phyloP scores from a whole-genome alignment of 2,797 vertebrate genomes.

The Thripadectes ignobilis region DNA sequence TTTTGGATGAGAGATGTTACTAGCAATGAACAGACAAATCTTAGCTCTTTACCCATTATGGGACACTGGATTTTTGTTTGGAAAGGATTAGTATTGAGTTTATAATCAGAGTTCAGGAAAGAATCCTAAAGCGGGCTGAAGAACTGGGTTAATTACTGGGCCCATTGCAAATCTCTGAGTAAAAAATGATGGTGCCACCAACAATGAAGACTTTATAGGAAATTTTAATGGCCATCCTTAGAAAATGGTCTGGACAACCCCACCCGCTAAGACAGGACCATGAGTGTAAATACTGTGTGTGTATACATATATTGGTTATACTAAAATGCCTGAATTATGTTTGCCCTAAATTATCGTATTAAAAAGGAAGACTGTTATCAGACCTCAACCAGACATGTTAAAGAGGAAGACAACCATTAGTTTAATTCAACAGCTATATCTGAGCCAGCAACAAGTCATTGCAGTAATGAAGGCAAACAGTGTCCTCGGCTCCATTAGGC shows the following conservation, averaged over 20 bases:
- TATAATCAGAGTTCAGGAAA: not conserved
- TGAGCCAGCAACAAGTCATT: not conserved
- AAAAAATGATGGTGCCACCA: not conserved
- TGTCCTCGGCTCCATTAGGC: not conserved
- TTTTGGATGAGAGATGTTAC: not conserved
- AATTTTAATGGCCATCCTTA: not conserved
- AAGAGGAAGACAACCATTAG: not conserved
- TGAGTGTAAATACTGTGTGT: not conserved
- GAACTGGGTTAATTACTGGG: not conserved
- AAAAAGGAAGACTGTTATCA: not conserved
- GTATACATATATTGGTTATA: not conserved
- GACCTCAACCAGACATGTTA: not conserved
- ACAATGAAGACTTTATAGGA: not conserved
- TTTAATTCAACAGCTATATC: not conserved
- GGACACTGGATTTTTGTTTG: not conserved
- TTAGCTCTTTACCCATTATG: not conserved
- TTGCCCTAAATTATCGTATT: not conserved
- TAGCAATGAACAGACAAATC: not conserved
- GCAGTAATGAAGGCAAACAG: not conserved
- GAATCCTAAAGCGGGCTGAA: not conserved
- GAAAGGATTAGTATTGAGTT: not conserved
- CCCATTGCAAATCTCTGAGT: not conserved
- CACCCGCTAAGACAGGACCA: not conserved
- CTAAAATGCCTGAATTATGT: not conserved
- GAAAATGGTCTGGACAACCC: not conserved